Evolutionary conservation across 2,797 vertebrate genomes (phyloP).

Genomic region (Lithobates pipiens): DNA sequence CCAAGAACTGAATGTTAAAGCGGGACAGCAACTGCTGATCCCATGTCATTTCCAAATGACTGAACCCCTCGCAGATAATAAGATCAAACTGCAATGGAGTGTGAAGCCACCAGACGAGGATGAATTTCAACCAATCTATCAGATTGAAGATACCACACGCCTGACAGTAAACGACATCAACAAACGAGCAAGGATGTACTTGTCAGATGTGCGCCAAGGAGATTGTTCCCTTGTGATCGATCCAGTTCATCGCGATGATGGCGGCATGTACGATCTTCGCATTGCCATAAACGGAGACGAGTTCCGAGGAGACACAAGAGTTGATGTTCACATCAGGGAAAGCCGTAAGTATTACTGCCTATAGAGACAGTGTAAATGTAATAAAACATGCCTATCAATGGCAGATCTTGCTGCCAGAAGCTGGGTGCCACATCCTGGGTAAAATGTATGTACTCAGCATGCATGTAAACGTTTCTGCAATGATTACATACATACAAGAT

Average conservation of each 20-base stretch:
- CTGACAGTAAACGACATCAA: background rate
- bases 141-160: background rate
- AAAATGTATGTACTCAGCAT: too few relatives aligned
- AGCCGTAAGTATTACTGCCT: too few relatives aligned
- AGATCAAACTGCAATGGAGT: conserved; percentile 20
- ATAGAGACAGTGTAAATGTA: too few relatives aligned
- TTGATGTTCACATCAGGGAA: too few relatives aligned
- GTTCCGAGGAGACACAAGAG: too few relatives aligned
- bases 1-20: too few relatives aligned
- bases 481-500: too few relatives aligned
- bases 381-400: too few relatives aligned
- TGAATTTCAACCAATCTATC: background rate
- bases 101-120: background rate
- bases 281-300: background rate
- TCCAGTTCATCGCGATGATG: background rate
- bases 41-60: background rate
- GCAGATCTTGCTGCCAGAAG: too few relatives aligned
- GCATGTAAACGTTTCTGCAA: too few relatives aligned
- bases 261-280: conserved; percentile 3
- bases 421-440: too few relatives aligned
- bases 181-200: background rate
- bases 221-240: conserved; percentile 43
- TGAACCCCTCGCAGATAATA: background rate
- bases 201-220: background rate
- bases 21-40: too few relatives aligned